Evolutionary conservation across 2,888 invertebrate genomes (phyloP).

Genomic region (Ectobius pallidus): DNA sequence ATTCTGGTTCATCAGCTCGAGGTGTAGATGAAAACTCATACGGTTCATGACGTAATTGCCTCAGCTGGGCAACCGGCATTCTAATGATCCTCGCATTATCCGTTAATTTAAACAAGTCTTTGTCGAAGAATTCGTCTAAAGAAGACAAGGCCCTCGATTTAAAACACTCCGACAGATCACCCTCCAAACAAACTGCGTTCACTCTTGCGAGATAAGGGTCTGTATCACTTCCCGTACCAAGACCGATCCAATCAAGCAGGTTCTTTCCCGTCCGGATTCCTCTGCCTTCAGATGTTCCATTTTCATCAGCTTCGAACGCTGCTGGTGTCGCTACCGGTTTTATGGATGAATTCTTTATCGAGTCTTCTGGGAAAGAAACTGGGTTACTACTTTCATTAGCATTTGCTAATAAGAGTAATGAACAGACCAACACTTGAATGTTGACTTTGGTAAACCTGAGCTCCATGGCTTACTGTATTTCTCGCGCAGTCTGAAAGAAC

Average conservation of each 20-base stretch:
- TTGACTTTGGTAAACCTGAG: no score
- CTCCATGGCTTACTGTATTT: no score
- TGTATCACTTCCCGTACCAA: slow-evolving; percentile 73
- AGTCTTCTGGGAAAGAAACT: no score
- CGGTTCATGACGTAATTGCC: slow-evolving; percentile 71
- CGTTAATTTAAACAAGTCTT: slow-evolving; percentile 63
- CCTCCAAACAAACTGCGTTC: slow-evolving; percentile 75
- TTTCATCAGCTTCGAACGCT: no score
- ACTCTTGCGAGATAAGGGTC: slow-evolving; percentile 79
- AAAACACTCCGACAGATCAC: slow-evolving; percentile 85
- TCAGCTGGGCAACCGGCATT: slow-evolving; percentile 71
- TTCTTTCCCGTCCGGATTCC: slow-evolving; percentile 68
- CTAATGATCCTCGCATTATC: slow-evolving; percentile 72
- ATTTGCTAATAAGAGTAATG: no score
- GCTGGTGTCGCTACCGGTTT: neutral
- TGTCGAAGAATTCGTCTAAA: slow-evolving; percentile 79
- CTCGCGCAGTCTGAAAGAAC: no score
- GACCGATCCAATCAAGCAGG: slow-evolving; percentile 78
- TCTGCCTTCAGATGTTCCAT: slow-evolving; percentile 27
- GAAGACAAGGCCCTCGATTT: slow-evolving; percentile 78
- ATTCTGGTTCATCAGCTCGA: slow-evolving; percentile 76
- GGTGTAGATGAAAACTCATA: slow-evolving; percentile 75
- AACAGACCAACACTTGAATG: no score
- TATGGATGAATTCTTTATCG: neutral
- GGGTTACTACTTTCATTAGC: no score